These are phyloP conservation scores for Neocrepidodera transversa DNA, from an alignment of 2,888 invertebrate genomes.

Conservation along the genomic window DNA sequence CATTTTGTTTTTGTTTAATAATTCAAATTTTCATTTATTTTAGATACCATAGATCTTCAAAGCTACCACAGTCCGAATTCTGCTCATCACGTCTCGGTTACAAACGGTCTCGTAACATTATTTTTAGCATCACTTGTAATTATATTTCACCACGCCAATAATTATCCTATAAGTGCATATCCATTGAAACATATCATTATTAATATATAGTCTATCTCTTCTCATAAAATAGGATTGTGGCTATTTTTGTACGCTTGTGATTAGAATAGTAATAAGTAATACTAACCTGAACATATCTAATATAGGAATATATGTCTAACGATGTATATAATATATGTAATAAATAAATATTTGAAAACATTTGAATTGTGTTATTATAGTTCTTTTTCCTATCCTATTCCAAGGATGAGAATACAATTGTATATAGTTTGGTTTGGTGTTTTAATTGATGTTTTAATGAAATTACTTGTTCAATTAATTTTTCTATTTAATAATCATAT, in stretches of 20 bases:
- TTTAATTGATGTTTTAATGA: too few relatives aligned
- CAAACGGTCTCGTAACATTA: constrained; percentile 22
- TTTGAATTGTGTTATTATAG: too few relatives aligned
- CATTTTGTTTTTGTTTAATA: too few relatives aligned
- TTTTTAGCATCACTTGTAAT: constrained; percentile 12
- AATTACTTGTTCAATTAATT: too few relatives aligned
- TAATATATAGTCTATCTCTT: constrained; percentile 15
- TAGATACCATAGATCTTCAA: constrained; percentile 48
- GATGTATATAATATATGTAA: too few relatives aligned
- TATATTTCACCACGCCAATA: constrained; percentile 9
- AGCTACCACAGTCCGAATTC: constrained; percentile 47
- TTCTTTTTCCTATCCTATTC: too few relatives aligned
- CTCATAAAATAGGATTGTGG: constrained; percentile 40
- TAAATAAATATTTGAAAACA: too few relatives aligned
- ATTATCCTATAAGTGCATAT: constrained; percentile 8
- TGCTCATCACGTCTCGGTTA: constrained; percentile 38
- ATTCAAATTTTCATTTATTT: constrained; percentile 37
- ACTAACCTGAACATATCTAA: constrained; percentile 3
- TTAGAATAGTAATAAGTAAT: constrained; percentile 26
- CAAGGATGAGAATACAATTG: too few relatives aligned
- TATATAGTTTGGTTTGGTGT: too few relatives aligned
- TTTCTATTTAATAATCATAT: too few relatives aligned
- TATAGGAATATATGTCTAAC: constrained; percentile 12
- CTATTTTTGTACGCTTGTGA: constrained; percentile 52
- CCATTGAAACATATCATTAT: constrained; percentile 28